Percentiles rank a stretch among this genome's conserved stretches.
Evolutionary conservation across 2,888 invertebrate species (phyloP).

Genomic region (Acronicta aceris): DNA sequence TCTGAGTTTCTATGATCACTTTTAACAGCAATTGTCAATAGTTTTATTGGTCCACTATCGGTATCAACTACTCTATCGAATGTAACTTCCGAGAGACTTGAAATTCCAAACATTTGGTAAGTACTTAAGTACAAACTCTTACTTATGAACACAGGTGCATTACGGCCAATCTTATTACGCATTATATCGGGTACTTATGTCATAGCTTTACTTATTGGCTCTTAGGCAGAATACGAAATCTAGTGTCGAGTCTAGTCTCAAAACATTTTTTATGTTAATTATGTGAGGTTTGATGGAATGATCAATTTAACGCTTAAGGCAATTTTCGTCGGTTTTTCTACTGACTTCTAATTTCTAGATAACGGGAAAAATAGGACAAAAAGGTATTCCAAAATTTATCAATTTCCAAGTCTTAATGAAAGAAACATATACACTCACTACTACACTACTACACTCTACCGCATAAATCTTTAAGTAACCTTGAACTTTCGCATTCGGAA

Average conservation of each 20-base stretch:
- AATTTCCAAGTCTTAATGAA: no score
- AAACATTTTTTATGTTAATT: neutral
- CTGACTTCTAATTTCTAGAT: no score
- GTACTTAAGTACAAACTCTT: conserved; percentile 18
- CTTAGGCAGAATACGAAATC: conserved; percentile 12
- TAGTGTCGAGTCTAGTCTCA: neutral
- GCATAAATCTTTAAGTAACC: no score
- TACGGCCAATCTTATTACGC: conserved; percentile 35
- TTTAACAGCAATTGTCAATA: neutral
- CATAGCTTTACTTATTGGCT: conserved; percentile 2
- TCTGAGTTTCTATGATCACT: neutral
- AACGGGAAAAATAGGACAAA: no score
- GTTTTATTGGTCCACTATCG: neutral
- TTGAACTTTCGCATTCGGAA: no score
- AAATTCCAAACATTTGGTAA: conserved; percentile 36
- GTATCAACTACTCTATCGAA: neutral
- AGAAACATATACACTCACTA: no score
- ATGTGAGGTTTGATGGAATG: no score
- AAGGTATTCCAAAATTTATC: no score
- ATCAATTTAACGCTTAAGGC: no score
- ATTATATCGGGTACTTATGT: conserved; percentile 19
- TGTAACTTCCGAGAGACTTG: conserved; percentile 5
- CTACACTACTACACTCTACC: no score
- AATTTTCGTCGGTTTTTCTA: neutral
- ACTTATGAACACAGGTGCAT: conserved; percentile 46